Evolutionary conservation across 2,888 invertebrate genomes (phyloP).

Genomic region (Cryptosula pallasiana): DNA sequence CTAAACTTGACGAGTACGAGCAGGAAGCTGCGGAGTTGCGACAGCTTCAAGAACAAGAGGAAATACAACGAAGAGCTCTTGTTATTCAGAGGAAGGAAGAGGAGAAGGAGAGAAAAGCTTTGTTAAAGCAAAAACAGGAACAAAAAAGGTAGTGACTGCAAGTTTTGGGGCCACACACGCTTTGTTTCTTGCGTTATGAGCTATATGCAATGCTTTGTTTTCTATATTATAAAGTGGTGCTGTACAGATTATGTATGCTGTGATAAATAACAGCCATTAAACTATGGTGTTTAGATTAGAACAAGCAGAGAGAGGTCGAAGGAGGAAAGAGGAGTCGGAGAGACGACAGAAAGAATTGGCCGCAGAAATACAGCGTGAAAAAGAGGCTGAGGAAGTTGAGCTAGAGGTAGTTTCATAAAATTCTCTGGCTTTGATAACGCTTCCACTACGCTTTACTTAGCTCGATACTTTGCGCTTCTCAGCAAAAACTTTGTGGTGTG

Average conservation of each 20-base stretch:
- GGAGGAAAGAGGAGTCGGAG: constrained; percentile 8
- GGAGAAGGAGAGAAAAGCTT: background rate
- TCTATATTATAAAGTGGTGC: too few relatives aligned
- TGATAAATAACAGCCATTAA: too few relatives aligned
- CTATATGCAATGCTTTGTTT: too few relatives aligned
- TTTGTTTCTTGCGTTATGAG: too few relatives aligned
- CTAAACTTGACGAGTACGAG: background rate
- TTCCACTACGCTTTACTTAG: too few relatives aligned
- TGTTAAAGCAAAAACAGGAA: background rate
- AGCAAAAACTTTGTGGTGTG: too few relatives aligned
- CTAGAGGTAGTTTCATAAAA: background rate
- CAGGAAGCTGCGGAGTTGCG: background rate
- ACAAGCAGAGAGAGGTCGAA: constrained; percentile 5
- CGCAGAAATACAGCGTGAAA: background rate
- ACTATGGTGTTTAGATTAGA: background rate
- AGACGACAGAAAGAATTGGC: constrained; percentile 20
- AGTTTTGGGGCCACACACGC: too few relatives aligned
- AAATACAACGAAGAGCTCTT: background rate
- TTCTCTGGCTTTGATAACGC: background rate
- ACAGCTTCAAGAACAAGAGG: background rate
- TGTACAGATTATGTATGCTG: too few relatives aligned
- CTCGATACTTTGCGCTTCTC: too few relatives aligned
- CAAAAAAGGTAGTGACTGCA: too few relatives aligned
- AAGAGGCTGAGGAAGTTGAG: constrained; percentile 11
- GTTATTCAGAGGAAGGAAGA: constrained; percentile 3